Conservation (phyloP, 2,888 invertebrate genomes). For the Baccha elongata region DNA sequence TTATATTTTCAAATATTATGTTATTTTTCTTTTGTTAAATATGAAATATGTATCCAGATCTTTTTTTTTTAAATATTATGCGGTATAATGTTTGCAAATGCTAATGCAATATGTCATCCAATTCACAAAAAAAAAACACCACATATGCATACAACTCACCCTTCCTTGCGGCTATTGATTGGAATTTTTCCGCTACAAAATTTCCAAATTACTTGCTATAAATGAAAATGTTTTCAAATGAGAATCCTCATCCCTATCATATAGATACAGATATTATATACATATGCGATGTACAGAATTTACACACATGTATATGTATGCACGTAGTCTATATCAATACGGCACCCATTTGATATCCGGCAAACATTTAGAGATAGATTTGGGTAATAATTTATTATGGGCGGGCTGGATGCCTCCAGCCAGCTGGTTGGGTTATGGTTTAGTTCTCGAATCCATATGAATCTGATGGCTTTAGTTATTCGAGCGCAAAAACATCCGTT, state of each 20-base stretch:
- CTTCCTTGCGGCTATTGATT: constrained; percentile 34
- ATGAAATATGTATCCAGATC: neutral
- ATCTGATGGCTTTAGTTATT: constrained; percentile 7
- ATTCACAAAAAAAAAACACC: neutral
- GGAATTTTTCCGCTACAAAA: constrained; percentile 51
- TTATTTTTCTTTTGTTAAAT: neutral
- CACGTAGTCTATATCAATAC: neutral
- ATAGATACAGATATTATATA: neutral
- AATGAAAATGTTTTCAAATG: constrained; percentile 40
- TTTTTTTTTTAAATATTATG: constrained; percentile 16
- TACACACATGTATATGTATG: neutral
- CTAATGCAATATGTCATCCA: constrained; percentile 27
- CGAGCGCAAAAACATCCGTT: constrained; percentile 46
- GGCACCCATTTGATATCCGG: constrained; percentile 12
- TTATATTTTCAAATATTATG: neutral
- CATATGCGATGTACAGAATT: neutral
- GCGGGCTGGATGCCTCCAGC: constrained; percentile 1
- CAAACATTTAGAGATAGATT: constrained; percentile 64
- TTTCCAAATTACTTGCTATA: constrained; percentile 49
- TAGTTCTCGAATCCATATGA: too few species aligned
- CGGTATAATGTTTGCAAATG: neutral
- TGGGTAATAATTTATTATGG: constrained; percentile 58
- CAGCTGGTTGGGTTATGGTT: constrained; percentile 8
- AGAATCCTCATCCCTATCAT: neutral
- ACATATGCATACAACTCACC: neutral